Evolutionary conservation across 2,113 vertebrate species (phyloP).

Genomic region (Phocoena phocoena): DNA sequence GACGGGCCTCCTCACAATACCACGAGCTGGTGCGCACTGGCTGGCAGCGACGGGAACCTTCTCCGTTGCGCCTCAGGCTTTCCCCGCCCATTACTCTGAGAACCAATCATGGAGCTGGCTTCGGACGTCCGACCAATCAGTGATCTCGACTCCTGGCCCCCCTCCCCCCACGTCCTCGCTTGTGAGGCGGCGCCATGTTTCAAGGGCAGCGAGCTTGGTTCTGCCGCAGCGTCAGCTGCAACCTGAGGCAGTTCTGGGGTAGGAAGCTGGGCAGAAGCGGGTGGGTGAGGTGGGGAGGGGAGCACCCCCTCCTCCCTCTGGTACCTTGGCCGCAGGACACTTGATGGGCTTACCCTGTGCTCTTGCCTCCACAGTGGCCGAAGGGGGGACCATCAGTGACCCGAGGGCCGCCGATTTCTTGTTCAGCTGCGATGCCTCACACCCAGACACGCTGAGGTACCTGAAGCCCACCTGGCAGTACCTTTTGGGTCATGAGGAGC

Average conservation of each 20-base stretch:
- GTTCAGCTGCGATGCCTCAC: constrained; percentile 84
- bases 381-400: constrained; percentile 75
- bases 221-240: constrained; percentile 80
- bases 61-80: fast-evolving
- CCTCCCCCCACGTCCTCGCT: fast-evolving
- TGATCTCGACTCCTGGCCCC: not conserved
- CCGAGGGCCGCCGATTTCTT: constrained; percentile 75
- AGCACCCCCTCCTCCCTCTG: not conserved
- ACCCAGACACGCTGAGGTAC: constrained; percentile 86
- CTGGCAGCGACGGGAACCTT: fast-evolving
- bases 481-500: not conserved
- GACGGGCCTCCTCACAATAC: fast-evolving
- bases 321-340: too few species aligned
- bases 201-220: constrained; percentile 82
- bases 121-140: constrained; percentile 48
- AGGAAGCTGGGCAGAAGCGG: not conserved
- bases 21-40: fast-evolving
- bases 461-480: not conserved
- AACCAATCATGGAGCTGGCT: constrained; percentile 56
- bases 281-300: not conserved
- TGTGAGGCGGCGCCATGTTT: constrained; percentile 75
- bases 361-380: constrained; percentile 69
- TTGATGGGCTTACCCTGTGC: not conserved
- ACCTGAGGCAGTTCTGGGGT: constrained; percentile 83
- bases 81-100: constrained; percentile 25